Evolutionary conservation across 2,888 invertebrate species (phyloP).

Genomic region (Protonemura montana): DNA sequence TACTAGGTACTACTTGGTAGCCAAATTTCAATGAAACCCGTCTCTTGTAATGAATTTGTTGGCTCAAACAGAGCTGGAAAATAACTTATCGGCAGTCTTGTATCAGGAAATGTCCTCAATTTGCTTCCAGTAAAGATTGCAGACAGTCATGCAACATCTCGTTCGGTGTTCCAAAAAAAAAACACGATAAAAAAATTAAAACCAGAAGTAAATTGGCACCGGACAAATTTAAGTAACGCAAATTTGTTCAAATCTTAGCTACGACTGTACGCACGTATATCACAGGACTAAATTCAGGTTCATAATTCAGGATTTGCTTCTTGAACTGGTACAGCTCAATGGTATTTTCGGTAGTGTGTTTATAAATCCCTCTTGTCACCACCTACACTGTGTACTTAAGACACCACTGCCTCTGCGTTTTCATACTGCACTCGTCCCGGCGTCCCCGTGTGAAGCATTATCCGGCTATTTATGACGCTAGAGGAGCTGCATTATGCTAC

Average conservation of each 20-base stretch:
- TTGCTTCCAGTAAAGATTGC: background rate
- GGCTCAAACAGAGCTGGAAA: background rate
- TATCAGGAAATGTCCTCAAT: background rate
- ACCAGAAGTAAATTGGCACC: background rate
- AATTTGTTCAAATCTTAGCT: background rate
- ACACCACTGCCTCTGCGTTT: background rate
- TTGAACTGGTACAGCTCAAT: background rate
- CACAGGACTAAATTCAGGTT: background rate
- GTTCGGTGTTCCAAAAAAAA: background rate
- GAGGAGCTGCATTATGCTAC: background rate
- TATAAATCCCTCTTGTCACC: background rate
- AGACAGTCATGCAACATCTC: background rate
- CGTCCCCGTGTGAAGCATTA: background rate
- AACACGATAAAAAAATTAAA: background rate
- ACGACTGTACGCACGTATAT: background rate
- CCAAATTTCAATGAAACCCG: background rate
- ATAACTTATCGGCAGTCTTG: background rate
- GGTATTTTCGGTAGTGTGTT: conserved; percentile 18
- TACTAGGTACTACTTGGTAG: background rate
- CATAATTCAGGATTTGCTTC: conserved; percentile 7
- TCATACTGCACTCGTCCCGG: background rate
- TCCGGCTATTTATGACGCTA: background rate
- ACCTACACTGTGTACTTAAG: conserved; percentile 4
- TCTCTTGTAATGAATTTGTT: background rate
- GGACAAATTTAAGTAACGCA: background rate